Conservation (phyloP, 1,140 invertebrate genomes). For the Pantala flavescens region DNA sequence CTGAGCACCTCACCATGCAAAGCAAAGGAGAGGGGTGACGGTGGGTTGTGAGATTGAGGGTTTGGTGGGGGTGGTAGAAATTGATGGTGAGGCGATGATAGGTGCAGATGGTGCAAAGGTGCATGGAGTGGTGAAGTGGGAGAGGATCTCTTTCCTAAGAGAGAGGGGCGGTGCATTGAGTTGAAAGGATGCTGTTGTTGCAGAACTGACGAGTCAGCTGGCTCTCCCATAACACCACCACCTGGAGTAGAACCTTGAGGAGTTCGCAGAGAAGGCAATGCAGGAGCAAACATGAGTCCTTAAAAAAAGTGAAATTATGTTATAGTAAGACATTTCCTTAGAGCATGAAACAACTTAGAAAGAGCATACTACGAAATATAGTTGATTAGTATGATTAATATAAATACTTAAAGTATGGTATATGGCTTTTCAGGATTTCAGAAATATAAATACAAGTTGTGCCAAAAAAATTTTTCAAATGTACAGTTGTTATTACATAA, state of each 20-base stretch:
- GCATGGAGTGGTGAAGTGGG: conserved; percentile 24
- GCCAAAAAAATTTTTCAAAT: no score
- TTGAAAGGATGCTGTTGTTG: neutral
- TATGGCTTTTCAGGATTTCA: no score
- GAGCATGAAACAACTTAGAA: neutral
- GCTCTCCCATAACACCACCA: neutral
- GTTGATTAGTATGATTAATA: no score
- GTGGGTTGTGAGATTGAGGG: conserved; percentile 20
- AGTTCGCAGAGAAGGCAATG: conserved; percentile 12
- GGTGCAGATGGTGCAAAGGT: conserved; percentile 19
- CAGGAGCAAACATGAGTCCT: conserved; percentile 31
- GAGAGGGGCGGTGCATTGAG: neutral
- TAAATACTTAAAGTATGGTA: no score
- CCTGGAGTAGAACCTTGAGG: neutral
- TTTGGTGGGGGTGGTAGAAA: conserved; percentile 38
- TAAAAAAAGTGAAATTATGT: conserved; percentile 17
- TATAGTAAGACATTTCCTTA: neutral
- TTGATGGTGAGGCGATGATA: conserved; percentile 20
- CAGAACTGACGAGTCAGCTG: neutral
- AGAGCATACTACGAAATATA: no score
- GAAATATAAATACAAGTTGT: no score
- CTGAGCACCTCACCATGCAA: conserved; percentile 31
- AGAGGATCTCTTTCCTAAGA: conserved; percentile 23
- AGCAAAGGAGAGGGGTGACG: neutral
- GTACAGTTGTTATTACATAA: no score